A percentile compares a stretch with the other conserved stretches of the same genome.
Conservation (phyloP, 2,797 vertebrate genomes). For the Tokudaia tokunoshimensis region DNA sequence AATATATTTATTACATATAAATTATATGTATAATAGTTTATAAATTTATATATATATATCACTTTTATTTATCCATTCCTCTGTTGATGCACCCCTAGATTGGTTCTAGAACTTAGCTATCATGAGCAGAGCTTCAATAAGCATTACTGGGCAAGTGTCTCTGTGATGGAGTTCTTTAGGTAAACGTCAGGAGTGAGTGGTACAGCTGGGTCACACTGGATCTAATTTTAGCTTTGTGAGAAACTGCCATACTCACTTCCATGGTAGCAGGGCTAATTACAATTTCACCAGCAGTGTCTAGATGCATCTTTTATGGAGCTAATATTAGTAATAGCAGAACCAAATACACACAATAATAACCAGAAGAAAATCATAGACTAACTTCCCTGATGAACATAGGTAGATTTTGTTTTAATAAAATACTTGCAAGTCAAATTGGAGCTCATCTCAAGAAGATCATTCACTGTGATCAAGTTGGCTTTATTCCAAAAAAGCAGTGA, state of each 20-base stretch:
- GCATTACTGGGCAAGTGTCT: not conserved
- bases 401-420: not conserved
- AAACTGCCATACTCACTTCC: not conserved
- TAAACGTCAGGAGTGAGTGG: not conserved
- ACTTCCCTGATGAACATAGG: not conserved
- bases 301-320: not conserved
- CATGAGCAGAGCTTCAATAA: not conserved
- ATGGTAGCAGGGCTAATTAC: not conserved
- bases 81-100: not conserved
- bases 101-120: not conserved
- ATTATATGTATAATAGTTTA: not conserved
- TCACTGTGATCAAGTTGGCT: not conserved
- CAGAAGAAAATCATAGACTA: not conserved
- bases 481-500: not conserved
- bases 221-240: not conserved
- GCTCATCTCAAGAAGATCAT: not conserved
- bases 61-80: not conserved
- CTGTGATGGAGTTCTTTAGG: not conserved
- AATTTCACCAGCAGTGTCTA: not conserved
- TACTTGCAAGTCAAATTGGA: not conserved
- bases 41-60: not conserved
- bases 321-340: not conserved
- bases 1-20: not conserved
- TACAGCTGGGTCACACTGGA: not conserved
- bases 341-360: not conserved